Evolutionary conservation across 2,888 invertebrate species (phyloP), one percentile per base, ranked within the genome.

Genomic region (Chrysolina oricalcia): DNA sequence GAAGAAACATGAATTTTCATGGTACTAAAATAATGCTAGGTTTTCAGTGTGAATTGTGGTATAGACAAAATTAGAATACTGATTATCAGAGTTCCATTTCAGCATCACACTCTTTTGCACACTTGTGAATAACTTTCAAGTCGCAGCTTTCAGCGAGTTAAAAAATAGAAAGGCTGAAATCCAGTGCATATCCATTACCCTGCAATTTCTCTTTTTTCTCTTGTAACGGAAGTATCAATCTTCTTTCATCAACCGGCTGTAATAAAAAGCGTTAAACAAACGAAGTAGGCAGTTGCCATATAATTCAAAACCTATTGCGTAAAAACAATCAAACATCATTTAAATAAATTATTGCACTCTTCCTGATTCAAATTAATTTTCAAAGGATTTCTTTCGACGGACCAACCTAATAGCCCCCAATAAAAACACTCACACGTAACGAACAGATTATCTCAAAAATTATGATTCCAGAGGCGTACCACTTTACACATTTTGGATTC

Each of bases 331-430:
- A 35, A 59, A 59, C 59, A 35, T 59, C 15, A 59, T 59, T 59
- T 59, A 59, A 23, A 59, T 59, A 59, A 27, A 59, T 59, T 59
- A 59, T 59, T 27, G 27, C 35, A 59, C 59, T 59, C 23, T 59
- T 59, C 59, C 59, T 59, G 59, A 59, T 59, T 35, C n/a, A 35
- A 59, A 59, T 59, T n/a, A 59, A 59, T 59, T 59, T 59, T n/a
- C 27, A 10, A 8, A 10, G 23, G 59, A 59, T 59, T 59, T 27
- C 59, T 59, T 59, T 27, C 59, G 23, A 35, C 59, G 35, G n/a
- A 59, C 23, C 59, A 59, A 59, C 27, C 59, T 59, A 59, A 59
- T 59, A 59, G 59, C 59, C 59, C 59, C 59, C 59, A 23, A 59
- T 59, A 59, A 59, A 59, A 59, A 15, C 59, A 27, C 23, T 59